Base-by-base conservation (phyloP, 2,888 invertebrate species). In the Plagiodera versicolora region DNA sequence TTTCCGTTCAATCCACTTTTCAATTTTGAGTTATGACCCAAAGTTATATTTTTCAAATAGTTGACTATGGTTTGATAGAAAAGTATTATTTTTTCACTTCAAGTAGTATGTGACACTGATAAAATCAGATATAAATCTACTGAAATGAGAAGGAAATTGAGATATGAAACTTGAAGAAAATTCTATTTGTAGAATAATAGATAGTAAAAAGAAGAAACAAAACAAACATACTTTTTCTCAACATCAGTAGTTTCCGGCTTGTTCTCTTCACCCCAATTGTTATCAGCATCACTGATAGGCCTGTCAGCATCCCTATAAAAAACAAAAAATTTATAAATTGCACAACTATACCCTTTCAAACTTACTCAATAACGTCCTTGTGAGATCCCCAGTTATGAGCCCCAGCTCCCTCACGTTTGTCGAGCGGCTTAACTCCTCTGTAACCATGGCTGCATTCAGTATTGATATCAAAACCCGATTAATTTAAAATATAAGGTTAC, bases 361-460 rank as follows among this genome's bases (percentile, higher is more conserved):
- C 86, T 85, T 82, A 87, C 85, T 90, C 94, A 74, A 95, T 87
- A 73, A 95, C 93, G 80, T 96, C 95, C 82, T 92, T 92, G 74
- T 92, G 87, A 68, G 92, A 92, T 72, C 96, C 96, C 96, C 97
- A 97, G 84, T 97, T 97, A 81, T 94, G 94, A 70, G 95, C 90
- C 68, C 96, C 97, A 80, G 89, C 92, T 72, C 96, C 97, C 75
- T 97, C 95, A 70, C 93, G 90, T 83, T 97, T 97, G 81, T 96
- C 96, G 72, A 94, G 87, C 66, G 95, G 87, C 82, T 96, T 96
- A 67, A 96, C 89, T 75, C 96, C 95, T 77, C 86, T 86, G 82
- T 79, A 83, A 83, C 77, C 80, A 81, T 79, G 79, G 79, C 81
- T 81, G 78, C 78, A 79, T 79, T 80, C 78, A 81, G 78, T 80